phyloP scores from a whole-genome alignment of 1,140 invertebrate genomes.

The Liolophura sinensis region DNA sequence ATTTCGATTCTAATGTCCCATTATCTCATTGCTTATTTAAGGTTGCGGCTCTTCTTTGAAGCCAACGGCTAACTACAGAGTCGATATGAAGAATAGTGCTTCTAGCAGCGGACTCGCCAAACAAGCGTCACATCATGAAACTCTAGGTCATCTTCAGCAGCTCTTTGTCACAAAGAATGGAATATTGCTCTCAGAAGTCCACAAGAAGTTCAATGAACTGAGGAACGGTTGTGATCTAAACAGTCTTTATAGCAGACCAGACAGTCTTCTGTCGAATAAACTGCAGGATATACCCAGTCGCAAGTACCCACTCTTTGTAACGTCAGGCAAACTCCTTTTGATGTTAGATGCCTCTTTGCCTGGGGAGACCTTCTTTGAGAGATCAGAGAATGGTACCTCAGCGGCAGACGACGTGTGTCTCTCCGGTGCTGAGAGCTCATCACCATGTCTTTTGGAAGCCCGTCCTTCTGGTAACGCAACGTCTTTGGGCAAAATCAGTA shows the following conservation, averaged over 20 bases:
- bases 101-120: too few species aligned
- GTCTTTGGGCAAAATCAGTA: not conserved
- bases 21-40: too few species aligned
- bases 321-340: slow-evolving; percentile 35
- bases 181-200: slow-evolving; percentile 45
- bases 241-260: slow-evolving; percentile 20
- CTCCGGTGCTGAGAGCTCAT: slow-evolving; percentile 32
- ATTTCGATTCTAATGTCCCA: too few species aligned
- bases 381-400: slow-evolving; percentile 35
- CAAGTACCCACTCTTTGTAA: slow-evolving; percentile 41
- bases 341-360: slow-evolving; percentile 41
- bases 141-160: slow-evolving; percentile 28
- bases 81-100: too few species aligned
- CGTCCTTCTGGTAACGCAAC: slow-evolving; percentile 12
- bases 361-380: slow-evolving; percentile 32
- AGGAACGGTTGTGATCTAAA: slow-evolving; percentile 24
- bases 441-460: slow-evolving; percentile 27
- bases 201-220: slow-evolving; percentile 49
- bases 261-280: slow-evolving; percentile 25
- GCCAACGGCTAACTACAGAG: too few species aligned
- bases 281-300: slow-evolving; percentile 30
- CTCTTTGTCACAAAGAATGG: slow-evolving; percentile 52
- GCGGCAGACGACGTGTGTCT: slow-evolving; percentile 29
- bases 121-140: too few species aligned
- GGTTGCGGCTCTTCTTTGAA: too few species aligned